A percentile compares a stretch with the other conserved stretches of the same genome.
These are phyloP conservation scores for Mola mola DNA, from an alignment of 2,113 vertebrate species.

Conservation along the genomic window DNA sequence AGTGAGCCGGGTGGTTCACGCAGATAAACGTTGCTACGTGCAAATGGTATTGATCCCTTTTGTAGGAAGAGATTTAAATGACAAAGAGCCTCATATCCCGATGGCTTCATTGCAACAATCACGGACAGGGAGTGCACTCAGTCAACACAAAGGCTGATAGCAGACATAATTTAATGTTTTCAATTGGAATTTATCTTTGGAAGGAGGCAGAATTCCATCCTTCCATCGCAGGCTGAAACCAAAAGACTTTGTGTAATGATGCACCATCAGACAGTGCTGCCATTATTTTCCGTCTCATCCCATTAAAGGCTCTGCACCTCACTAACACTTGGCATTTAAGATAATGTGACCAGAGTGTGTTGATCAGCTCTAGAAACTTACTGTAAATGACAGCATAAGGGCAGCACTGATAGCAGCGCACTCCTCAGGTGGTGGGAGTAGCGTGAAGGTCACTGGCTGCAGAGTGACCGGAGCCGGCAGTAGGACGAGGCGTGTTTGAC, in stretches of 20 bases:
- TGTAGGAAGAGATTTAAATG: slow-evolving; percentile 17
- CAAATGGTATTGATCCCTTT: slow-evolving; percentile 56
- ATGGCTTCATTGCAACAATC: slow-evolving; percentile 23
- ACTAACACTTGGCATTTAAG: slow-evolving; percentile 49
- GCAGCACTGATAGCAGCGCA: slow-evolving; percentile 15
- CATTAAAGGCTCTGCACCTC: slow-evolving; percentile 22
- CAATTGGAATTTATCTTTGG: neutral
- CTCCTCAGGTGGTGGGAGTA: slow-evolving; percentile 22
- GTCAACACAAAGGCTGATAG: no score
- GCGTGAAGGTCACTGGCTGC: slow-evolving; percentile 46
- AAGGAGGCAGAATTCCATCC: neutral
- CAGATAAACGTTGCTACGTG: slow-evolving; percentile 58
- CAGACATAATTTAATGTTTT: no score
- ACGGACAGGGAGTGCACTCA: neutral
- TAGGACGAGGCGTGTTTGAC: no score
- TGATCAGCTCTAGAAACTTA: no score
- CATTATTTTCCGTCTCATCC: slow-evolving; percentile 40
- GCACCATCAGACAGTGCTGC: slow-evolving; percentile 18
- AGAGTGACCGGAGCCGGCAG: no score
- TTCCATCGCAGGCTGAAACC: slow-evolving; percentile 9
- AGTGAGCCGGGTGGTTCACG: slow-evolving; percentile 30
- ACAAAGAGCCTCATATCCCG: slow-evolving; percentile 7
- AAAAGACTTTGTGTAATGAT: slow-evolving; percentile 25
- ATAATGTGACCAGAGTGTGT: slow-evolving; percentile 31
- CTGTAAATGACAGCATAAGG: no score